Conservation (phyloP, 2,888 invertebrate species). For the Margaritifera margaritifera region DNA sequence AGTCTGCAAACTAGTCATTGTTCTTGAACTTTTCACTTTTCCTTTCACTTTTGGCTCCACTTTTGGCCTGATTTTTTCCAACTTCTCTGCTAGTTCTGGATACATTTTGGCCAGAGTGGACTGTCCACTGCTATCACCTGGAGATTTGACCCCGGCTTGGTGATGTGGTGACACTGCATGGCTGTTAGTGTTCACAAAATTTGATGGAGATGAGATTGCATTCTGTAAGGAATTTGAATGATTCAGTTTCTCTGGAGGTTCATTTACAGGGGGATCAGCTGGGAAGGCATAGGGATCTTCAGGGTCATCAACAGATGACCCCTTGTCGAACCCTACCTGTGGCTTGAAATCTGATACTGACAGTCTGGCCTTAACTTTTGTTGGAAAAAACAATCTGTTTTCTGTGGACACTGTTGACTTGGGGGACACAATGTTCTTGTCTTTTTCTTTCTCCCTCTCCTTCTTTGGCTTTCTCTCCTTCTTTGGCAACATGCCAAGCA, state of each 20-base stretch:
- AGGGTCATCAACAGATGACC: conserved; percentile 48
- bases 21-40: conserved; percentile 65
- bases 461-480: conserved; percentile 61
- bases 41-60: conserved; percentile 55
- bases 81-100: conserved; percentile 69
- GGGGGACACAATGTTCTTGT: conserved; percentile 10
- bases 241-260: conserved; percentile 22
- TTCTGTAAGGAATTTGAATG: conserved; percentile 22
- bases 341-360: conserved; percentile 31
- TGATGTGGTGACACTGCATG: conserved; percentile 21
- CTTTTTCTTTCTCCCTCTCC: conserved; percentile 43
- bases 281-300: conserved; percentile 67
- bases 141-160: conserved; percentile 26
- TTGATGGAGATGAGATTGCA: conserved; percentile 19
- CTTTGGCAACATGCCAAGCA: conserved; percentile 66
- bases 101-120: conserved; percentile 67
- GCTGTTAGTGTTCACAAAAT: conserved; percentile 18
- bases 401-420: conserved; percentile 14
- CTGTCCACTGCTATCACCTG: conserved; percentile 35
- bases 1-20: conserved; percentile 72
- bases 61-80: conserved; percentile 63
- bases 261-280: conserved; percentile 44
- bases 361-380: conserved; percentile 56
- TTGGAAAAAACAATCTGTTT: conserved; percentile 53
- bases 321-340: conserved; percentile 29